A percentile compares a stretch with the other conserved stretches of the same genome.
Evolutionary conservation across 1,140 invertebrate genomes (phyloP).

Genomic region (Homarus americanus): DNA sequence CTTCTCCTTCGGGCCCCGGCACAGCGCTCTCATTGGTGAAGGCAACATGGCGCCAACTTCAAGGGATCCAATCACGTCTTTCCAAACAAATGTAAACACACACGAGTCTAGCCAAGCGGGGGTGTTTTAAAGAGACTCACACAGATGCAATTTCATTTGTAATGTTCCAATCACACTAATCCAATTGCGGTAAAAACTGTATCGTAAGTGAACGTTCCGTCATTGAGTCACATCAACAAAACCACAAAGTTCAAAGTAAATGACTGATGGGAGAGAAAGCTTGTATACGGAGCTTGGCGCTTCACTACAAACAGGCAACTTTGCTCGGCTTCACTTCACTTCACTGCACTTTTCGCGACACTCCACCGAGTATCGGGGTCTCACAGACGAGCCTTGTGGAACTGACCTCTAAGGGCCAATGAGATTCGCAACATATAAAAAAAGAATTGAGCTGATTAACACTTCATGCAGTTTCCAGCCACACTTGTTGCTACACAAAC

Average conservation of each 20-base stretch:
- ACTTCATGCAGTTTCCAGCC: too few species aligned
- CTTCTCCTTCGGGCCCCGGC: constrained; percentile 20
- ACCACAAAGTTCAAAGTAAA: too few species aligned
- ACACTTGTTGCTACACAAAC: too few species aligned
- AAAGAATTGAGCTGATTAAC: neutral
- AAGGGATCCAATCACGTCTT: neutral
- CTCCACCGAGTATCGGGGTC: neutral
- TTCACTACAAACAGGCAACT: too few species aligned
- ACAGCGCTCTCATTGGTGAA: constrained; percentile 48
- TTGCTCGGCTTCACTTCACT: neutral
- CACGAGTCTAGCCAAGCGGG: neutral
- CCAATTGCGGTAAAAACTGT: neutral
- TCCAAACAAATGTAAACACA: neutral
- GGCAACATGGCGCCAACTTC: constrained; percentile 18
- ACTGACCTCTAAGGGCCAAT: neutral
- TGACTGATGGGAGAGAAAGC: too few species aligned
- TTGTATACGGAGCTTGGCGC: too few species aligned
- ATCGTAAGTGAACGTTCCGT: neutral
- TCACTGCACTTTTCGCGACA: neutral
- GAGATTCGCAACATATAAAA: neutral
- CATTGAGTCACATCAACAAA: neutral
- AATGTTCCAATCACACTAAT: too few species aligned
- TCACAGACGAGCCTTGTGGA: neutral
- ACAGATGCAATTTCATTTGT: neutral
- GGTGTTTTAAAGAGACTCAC: neutral